A percentile compares a stretch with the other conserved stretches of the same genome.
Conservation (phyloP, 1,140 invertebrate genomes). For the Wasmannia auropunctata region DNA sequence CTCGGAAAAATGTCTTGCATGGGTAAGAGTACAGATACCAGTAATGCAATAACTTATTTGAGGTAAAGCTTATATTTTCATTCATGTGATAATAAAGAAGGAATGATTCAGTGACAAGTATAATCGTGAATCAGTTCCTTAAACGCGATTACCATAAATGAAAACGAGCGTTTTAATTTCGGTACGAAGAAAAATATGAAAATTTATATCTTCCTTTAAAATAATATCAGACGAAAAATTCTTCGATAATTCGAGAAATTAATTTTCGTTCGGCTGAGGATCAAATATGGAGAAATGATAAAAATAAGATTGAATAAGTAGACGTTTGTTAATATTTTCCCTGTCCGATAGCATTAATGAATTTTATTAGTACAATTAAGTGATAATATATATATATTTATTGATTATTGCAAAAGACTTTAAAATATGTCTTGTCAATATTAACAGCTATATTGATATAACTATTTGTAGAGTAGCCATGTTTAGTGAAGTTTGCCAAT, state of each 20-base stretch:
- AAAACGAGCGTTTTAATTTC: not conserved
- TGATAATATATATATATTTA: slow-evolving; percentile 66
- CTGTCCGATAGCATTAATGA: not conserved
- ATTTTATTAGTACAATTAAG: slow-evolving; percentile 34
- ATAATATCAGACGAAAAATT: slow-evolving; percentile 6
- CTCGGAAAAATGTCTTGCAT: not conserved
- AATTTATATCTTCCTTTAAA: not conserved
- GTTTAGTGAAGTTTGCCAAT: slow-evolving; percentile 69
- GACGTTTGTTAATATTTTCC: slow-evolving; percentile 20
- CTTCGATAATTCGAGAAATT: not conserved
- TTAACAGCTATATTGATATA: slow-evolving; percentile 56
- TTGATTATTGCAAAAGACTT: slow-evolving; percentile 64
- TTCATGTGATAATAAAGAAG: not conserved
- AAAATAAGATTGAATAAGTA: not conserved
- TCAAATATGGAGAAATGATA: not conserved
- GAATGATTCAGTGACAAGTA: slow-evolving; percentile 36
- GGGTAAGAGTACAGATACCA: slow-evolving; percentile 4
- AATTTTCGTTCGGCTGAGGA: not conserved
- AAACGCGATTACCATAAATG: slow-evolving; percentile 14
- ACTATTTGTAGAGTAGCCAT: slow-evolving; percentile 51
- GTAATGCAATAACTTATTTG: not conserved
- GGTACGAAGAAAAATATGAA: not conserved
- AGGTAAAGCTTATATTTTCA: not conserved
- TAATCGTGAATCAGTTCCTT: slow-evolving; percentile 64
- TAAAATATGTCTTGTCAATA: slow-evolving; percentile 52